Evolutionary conservation across 2,888 invertebrate genomes (phyloP).

Genomic region (Phrixothrix hirtus): DNA sequence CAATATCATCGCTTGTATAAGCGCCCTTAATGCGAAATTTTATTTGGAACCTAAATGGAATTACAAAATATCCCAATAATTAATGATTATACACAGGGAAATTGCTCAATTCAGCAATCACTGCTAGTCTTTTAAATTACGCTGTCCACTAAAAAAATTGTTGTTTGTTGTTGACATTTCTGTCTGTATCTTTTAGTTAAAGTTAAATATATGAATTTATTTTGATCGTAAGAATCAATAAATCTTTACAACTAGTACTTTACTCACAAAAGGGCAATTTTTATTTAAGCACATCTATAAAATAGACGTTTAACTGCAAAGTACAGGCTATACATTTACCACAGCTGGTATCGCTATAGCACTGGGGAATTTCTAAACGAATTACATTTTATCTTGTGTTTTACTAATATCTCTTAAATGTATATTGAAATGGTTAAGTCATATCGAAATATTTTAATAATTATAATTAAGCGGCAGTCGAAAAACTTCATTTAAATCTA

Average conservation of each 20-base stretch:
- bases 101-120: no score
- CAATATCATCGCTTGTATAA: no score
- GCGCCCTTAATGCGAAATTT: no score
- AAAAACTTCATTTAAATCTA: no score
- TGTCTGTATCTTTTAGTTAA: not conserved
- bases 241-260: conserved; percentile 15
- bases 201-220: not conserved
- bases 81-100: no score
- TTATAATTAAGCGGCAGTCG: no score
- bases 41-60: no score
- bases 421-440: conserved; percentile 7
- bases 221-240: conserved; percentile 9
- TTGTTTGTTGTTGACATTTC: not conserved
- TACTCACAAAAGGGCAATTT: conserved; percentile 16
- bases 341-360: conserved; percentile 25
- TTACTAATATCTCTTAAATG: conserved; percentile 18
- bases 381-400: conserved; percentile 27
- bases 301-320: conserved; percentile 24
- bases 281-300: conserved; percentile 21
- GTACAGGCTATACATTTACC: conserved; percentile 25
- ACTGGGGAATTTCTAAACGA: conserved; percentile 25
- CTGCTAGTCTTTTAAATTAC: no score
- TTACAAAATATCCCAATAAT: no score
- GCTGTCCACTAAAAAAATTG: no score
- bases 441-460: not conserved